Percentiles rank a stretch among this genome's conserved stretches.
Conservation (phyloP, 2,888 invertebrate genomes). For the Rotaria macrura region DNA sequence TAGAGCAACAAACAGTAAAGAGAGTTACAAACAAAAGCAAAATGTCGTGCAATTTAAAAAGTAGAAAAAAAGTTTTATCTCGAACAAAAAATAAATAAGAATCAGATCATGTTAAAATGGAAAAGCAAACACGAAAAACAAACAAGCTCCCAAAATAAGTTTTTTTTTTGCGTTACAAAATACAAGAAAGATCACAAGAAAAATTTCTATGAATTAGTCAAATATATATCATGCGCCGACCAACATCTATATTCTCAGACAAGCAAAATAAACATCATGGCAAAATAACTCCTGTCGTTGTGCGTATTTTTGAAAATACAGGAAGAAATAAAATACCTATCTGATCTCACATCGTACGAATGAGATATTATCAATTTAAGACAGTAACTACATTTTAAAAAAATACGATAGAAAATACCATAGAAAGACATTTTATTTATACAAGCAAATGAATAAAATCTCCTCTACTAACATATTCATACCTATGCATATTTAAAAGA, state of each 20-base stretch:
- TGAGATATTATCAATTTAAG: not conserved
- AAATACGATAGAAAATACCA: no score
- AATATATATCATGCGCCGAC: not conserved
- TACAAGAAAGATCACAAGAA: not conserved
- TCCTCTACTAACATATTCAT: no score
- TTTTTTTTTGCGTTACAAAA: not conserved
- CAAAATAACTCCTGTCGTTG: not conserved
- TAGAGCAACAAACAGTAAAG: not conserved
- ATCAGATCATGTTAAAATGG: not conserved
- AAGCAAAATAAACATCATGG: not conserved
- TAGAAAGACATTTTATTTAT: no score
- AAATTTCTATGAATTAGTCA: not conserved
- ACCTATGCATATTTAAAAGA: no score
- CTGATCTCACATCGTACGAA: not conserved
- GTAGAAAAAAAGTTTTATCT: no score
- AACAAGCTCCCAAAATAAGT: not conserved
- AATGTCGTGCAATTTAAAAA: not conserved
- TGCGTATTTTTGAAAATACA: not conserved
- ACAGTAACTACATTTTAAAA: not conserved
- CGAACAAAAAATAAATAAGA: not conserved
- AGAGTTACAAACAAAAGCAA: not conserved
- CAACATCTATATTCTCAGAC: not conserved
- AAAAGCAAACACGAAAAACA: not conserved
- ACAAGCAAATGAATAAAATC: no score
- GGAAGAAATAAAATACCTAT: not conserved